phyloP scores from a whole-genome alignment of 2,113 vertebrate genomes.

The Cettia cetti region DNA sequence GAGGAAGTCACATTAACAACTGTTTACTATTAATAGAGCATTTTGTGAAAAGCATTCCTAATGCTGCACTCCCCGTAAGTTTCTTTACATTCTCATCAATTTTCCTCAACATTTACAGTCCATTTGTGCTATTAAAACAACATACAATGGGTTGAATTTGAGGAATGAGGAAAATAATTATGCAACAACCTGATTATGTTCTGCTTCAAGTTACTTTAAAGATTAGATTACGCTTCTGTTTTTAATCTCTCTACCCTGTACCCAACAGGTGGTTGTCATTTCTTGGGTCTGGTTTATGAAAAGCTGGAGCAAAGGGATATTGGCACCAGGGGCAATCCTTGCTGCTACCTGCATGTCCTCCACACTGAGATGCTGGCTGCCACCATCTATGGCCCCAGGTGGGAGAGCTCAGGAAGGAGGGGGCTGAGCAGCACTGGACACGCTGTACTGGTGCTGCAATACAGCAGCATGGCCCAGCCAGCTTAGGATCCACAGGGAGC shows the following conservation, averaged over 20 bases:
- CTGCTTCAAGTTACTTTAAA: background rate
- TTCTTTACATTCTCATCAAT: background rate
- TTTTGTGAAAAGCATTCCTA: background rate
- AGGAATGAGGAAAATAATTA: conserved; percentile 55
- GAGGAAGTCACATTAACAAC: background rate
- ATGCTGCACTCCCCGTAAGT: background rate
- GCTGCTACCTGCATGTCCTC: fast-evolving
- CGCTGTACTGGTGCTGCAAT: fast-evolving
- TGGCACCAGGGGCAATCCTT: background rate
- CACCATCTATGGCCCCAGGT: fast-evolving
- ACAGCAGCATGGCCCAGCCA: background rate
- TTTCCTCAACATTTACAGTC: background rate
- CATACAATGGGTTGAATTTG: background rate
- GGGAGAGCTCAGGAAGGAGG: background rate
- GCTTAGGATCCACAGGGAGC: background rate
- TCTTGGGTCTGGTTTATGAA: background rate
- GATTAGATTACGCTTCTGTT: background rate
- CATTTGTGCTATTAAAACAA: background rate
- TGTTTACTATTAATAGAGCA: background rate
- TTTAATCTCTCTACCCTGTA: background rate
- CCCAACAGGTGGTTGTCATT: background rate
- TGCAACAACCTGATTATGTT: background rate
- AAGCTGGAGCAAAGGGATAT: background rate
- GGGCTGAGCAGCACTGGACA: background rate
- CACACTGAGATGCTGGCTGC: fast-evolving